These are phyloP conservation scores for Unio pictorum DNA, from an alignment of 2,888 invertebrate genomes.

Conservation along the genomic window DNA sequence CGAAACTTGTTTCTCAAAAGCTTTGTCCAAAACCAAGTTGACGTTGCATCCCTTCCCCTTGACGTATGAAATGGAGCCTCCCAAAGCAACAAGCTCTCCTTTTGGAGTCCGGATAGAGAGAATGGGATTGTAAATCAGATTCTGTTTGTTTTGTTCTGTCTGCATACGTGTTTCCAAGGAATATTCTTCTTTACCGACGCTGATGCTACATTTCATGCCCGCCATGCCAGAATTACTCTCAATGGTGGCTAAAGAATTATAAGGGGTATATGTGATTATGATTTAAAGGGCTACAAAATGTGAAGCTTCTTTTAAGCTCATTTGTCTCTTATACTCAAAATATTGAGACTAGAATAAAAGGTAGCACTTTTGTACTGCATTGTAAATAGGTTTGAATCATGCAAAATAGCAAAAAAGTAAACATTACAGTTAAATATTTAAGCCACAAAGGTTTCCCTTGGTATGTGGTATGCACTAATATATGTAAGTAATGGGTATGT, in stretches of 20 bases:
- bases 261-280: not conserved
- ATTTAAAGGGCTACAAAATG: too few species aligned
- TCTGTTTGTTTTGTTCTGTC: slow-evolving; percentile 25
- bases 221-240: slow-evolving; percentile 29
- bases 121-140: slow-evolving; percentile 28
- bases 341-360: too few species aligned
- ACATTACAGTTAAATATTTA: too few species aligned
- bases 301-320: too few species aligned
- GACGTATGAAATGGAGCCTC: slow-evolving; percentile 33
- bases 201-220: slow-evolving; percentile 27
- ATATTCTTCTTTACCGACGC: slow-evolving; percentile 33
- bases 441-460: too few species aligned
- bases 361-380: too few species aligned
- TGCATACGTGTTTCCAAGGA: slow-evolving; percentile 29
- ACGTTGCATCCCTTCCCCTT: slow-evolving; percentile 34
- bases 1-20: slow-evolving; percentile 28
- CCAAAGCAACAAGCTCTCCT: slow-evolving; percentile 28
- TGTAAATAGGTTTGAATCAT: too few species aligned
- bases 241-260: slow-evolving; percentile 21
- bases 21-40: slow-evolving; percentile 37
- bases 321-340: too few species aligned
- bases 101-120: slow-evolving; percentile 30
- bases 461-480: too few species aligned
- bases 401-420: too few species aligned
- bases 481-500: too few species aligned